These are phyloP conservation scores for Lagodon rhomboides DNA, from an alignment of 2,797 vertebrate species.

Conservation along the genomic window DNA sequence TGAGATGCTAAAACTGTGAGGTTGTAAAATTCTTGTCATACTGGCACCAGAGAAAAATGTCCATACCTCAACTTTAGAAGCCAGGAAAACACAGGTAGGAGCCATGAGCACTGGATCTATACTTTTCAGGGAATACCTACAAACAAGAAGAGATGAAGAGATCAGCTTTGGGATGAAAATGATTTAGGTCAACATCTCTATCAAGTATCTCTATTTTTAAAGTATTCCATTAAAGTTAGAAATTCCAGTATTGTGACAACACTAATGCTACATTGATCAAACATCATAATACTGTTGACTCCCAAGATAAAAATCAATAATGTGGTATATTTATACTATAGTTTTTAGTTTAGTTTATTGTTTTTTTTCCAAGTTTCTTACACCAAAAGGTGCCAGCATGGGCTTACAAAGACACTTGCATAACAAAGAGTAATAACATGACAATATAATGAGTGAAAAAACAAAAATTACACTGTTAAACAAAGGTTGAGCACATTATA, in stretches of 20 bases:
- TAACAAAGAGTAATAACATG: too few species aligned
- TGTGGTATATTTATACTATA: not conserved
- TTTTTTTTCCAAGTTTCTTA: too few species aligned
- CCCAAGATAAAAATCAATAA: not conserved
- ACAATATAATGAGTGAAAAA: too few species aligned
- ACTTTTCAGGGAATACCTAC: slow-evolving; percentile 98
- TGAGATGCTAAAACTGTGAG: not conserved
- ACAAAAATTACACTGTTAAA: too few species aligned
- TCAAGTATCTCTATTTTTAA: too few species aligned
- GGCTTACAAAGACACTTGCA: too few species aligned
- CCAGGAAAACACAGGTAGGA: slow-evolving; percentile 99
- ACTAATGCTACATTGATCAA: not conserved
- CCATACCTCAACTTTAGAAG: slow-evolving; percentile 98
- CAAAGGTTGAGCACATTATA: too few species aligned
- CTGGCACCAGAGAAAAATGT: not conserved
- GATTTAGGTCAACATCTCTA: not conserved
- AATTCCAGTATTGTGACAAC: too few species aligned
- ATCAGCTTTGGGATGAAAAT: not conserved
- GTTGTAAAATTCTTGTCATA: not conserved
- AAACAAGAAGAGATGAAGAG: slow-evolving; percentile 41
- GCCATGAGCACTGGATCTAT: slow-evolving; percentile 99
- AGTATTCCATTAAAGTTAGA: too few species aligned
- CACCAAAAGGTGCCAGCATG: too few species aligned
- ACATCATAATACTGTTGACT: not conserved
- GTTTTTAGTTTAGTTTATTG: too few species aligned